Conservation (phyloP, 2,888 invertebrate species). For the Trichogramma evanescens region DNA sequence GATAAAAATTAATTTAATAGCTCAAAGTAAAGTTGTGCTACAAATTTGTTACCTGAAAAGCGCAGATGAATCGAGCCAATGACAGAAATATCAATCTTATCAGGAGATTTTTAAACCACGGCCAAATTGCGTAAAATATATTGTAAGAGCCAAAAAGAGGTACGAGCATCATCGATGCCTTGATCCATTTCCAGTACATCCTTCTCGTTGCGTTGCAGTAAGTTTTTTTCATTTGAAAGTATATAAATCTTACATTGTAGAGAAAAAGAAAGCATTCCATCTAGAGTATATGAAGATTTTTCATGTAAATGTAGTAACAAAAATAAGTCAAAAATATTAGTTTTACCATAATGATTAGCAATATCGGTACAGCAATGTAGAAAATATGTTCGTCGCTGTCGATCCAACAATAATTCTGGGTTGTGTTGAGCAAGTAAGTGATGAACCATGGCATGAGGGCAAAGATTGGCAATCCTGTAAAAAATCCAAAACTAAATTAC, state of each 20-base stretch:
- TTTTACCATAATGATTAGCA: slow-evolving; percentile 9
- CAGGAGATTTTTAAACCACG: slow-evolving; percentile 1
- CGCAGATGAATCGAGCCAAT: slow-evolving; percentile 2
- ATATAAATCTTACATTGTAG: slow-evolving; percentile 9
- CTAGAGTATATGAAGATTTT: neutral
- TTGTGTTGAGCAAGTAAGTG: neutral
- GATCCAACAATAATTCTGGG: slow-evolving; percentile 12
- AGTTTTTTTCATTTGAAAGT: slow-evolving; percentile 4
- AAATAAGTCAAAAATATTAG: neutral
- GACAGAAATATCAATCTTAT: neutral
- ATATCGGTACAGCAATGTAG: slow-evolving; percentile 7
- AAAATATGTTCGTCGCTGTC: slow-evolving; percentile 9
- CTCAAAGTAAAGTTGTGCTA: neutral
- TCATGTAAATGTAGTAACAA: neutral
- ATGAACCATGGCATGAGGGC: slow-evolving; percentile 9
- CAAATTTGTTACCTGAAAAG: slow-evolving; percentile 5
- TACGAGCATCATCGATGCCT: slow-evolving; percentile 10
- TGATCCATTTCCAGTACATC: slow-evolving; percentile 12
- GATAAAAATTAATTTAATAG: neutral
- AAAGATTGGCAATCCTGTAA: slow-evolving; percentile 1
- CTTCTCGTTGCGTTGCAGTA: slow-evolving; percentile 1
- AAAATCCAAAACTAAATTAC: neutral
- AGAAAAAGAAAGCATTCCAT: slow-evolving; percentile 6
- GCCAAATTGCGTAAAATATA: slow-evolving; percentile 8
- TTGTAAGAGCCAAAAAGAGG: slow-evolving; percentile 13